Evolutionary conservation across 1,140 invertebrate species (phyloP).

Genomic region (Dinothrombium tinctorium): DNA sequence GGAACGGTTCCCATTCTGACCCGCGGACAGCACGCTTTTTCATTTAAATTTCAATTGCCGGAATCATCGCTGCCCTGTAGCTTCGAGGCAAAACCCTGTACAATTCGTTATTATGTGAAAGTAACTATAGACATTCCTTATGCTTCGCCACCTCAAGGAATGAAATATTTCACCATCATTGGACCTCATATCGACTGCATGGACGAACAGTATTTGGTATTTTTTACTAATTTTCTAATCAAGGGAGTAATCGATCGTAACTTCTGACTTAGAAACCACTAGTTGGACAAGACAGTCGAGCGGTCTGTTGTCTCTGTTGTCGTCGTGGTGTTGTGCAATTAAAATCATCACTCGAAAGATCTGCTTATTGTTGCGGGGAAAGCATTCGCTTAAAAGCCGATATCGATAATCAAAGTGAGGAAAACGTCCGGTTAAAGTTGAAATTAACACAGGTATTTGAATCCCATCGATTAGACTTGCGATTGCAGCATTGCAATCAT

Average conservation of each 20-base stretch:
- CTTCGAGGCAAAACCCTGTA: slow-evolving; percentile 51
- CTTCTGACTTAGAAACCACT: slow-evolving; percentile 35
- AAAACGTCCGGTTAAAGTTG: slow-evolving; percentile 40
- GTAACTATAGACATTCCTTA: slow-evolving; percentile 57
- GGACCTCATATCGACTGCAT: slow-evolving; percentile 63
- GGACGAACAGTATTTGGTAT: slow-evolving; percentile 55
- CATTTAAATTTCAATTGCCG: slow-evolving; percentile 49
- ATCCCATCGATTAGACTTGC: no score
- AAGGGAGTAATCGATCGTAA: neutral
- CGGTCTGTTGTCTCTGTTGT: slow-evolving; percentile 49
- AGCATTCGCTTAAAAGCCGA: slow-evolving; percentile 45
- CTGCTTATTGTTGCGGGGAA: slow-evolving; percentile 56
- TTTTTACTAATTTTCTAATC: neutral
- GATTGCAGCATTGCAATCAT: no score
- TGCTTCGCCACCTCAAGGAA: slow-evolving; percentile 53
- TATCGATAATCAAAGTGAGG: slow-evolving; percentile 50
- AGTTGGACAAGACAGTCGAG: slow-evolving; percentile 37
- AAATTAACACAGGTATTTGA: slow-evolving; percentile 40
- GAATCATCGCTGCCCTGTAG: slow-evolving; percentile 52
- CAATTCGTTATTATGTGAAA: slow-evolving; percentile 51
- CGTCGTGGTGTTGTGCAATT: slow-evolving; percentile 41
- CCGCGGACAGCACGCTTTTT: slow-evolving; percentile 44
- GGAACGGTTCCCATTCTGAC: slow-evolving; percentile 46
- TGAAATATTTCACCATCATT: slow-evolving; percentile 62
- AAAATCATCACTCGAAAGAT: slow-evolving; percentile 40